Base-by-base conservation (phyloP, 2,797 vertebrate species). In the Echiichthys vipera region DNA sequence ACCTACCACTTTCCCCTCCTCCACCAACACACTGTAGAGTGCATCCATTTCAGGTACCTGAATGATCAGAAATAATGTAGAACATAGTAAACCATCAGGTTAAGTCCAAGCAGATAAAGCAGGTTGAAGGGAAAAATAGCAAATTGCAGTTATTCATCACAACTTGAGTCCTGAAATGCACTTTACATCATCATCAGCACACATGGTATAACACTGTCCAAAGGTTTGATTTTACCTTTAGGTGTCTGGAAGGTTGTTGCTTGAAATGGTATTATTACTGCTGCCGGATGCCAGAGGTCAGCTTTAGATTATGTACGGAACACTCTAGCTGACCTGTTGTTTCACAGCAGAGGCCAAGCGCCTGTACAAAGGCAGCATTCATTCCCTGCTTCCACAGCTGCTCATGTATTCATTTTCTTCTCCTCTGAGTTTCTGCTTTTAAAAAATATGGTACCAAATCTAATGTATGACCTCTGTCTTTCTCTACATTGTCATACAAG, bases 361-460 rank as follows among this genome's bases (percentile, higher is more conserved):
- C 25, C 80, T 74, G 68, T 54, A 66, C 76, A 71, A 83, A 75
- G 78, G 84, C 81, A 76, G 73, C 55, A 18, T 53, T 68, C 78
- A 62, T 67, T 64, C 45, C 55, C 71, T 30, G 70, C 81, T 77
- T 69, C 78, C 81, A 81, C 63, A 50, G 37, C 43, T 27, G n/a
- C 22, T 14, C 17, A 10, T 57, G 42, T 57, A 11, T 79, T 72
- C 17, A 72, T 84, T 69, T 65, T 67, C 29, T 81, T 68, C 40
- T 71, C 53, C 43, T 79, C 42, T 69, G 49, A 80, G 74, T 79
- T 86, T 75, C 69, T 69, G 81, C 81, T 88, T 80, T 71, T 72
- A 75, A 73, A 53, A 51, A 59, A 36, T 20, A 76, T 2, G 45
- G 75, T 59, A 86, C 72, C 71, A 88, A 86, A 89, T 80, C 49